Percentiles rank a stretch among this genome's conserved stretches.
Conservation (phyloP, 2,888 invertebrate genomes). For the Andrena haemorrhoa region DNA sequence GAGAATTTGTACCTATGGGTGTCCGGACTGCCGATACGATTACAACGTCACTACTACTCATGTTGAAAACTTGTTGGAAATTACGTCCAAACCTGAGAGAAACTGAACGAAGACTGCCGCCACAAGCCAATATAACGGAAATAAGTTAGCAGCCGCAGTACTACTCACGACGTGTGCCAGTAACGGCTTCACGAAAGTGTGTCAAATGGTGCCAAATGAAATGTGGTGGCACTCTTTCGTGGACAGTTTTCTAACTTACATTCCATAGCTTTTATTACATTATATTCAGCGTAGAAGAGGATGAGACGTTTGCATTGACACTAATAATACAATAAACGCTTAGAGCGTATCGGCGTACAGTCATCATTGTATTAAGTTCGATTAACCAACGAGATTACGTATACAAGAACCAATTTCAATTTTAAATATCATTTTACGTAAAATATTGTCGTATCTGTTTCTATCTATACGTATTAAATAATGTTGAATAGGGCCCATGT, state of each 20-base stretch:
- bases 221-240: constrained; percentile 25
- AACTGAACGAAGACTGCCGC: constrained; percentile 70
- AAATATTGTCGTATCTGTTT: neutral
- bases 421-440: neutral
- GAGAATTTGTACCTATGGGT: constrained; percentile 90
- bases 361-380: neutral
- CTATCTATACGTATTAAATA: neutral
- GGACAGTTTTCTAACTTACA: neutral
- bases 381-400: neutral
- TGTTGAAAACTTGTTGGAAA: constrained; percentile 54
- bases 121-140: constrained; percentile 61
- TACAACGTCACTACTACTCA: constrained; percentile 86
- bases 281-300: neutral
- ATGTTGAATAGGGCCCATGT: neutral
- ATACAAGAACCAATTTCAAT: neutral
- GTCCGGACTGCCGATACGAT: constrained; percentile 93
- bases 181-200: constrained; percentile 67
- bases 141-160: constrained; percentile 59
- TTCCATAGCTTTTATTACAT: neutral
- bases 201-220: constrained; percentile 60
- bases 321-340: neutral
- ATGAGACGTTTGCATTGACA: neutral
- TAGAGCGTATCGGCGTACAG: neutral
- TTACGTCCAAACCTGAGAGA: neutral
- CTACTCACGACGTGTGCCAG: constrained; percentile 51